Conservation (phyloP, 2,888 invertebrate genomes). For the Lycophotia porphyrea region DNA sequence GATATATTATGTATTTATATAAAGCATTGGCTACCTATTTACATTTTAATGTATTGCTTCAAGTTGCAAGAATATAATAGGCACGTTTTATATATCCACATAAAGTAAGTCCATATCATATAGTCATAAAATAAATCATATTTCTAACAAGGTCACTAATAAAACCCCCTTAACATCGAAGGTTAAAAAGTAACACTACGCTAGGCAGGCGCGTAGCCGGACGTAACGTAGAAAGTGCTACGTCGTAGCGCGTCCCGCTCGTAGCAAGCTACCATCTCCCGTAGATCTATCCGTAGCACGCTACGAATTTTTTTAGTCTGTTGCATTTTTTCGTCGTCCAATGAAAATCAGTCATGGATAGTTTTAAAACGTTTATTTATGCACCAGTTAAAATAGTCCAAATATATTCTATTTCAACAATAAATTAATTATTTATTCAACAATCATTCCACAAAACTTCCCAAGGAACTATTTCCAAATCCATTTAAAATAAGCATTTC, state of each 20-base stretch:
- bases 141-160: background rate
- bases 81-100: background rate
- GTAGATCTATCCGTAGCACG: constrained; percentile 53
- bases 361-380: background rate
- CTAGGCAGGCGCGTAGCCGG: constrained; percentile 45
- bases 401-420: constrained; percentile 7
- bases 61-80: background rate
- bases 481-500: constrained; percentile 16
- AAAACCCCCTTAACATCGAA: background rate
- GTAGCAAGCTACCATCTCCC: constrained; percentile 55
- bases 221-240: constrained; percentile 69
- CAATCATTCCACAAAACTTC: background rate
- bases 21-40: background rate
- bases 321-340: background rate
- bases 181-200: constrained; percentile 4
- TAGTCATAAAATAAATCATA: background rate
- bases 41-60: background rate
- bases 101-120: too few relatives aligned
- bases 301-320: constrained; percentile 30
- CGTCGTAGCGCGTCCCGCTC: constrained; percentile 68
- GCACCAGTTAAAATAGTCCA: background rate
- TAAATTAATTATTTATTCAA: constrained; percentile 12
- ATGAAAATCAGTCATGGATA: background rate
- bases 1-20: constrained; percentile 16
- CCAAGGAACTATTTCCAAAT: constrained; percentile 5